Conservation (phyloP, 2,113 vertebrate genomes). For the Delphinapterus leucas region DNA sequence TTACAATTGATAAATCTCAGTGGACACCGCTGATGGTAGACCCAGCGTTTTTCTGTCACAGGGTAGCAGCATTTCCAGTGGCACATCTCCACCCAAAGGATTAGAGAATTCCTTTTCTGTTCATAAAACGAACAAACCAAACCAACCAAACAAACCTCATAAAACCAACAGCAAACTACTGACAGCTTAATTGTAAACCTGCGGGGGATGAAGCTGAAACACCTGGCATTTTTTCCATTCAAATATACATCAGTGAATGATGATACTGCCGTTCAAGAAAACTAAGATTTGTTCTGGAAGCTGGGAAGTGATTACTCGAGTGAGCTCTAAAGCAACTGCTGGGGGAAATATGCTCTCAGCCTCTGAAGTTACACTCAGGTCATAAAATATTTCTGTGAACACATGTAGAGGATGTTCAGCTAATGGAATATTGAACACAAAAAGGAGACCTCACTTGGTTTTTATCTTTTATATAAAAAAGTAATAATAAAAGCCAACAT, state of each 20-base stretch:
- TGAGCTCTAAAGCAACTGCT: conserved; percentile 48
- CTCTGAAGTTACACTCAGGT: conserved; percentile 11
- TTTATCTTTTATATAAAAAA: conserved; percentile 28
- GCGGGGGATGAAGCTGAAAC: background rate
- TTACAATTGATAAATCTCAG: background rate
- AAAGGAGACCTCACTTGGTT: conserved; percentile 5
- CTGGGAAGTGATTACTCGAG: background rate
- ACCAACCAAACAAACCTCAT: background rate
- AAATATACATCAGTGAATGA: conserved; percentile 32
- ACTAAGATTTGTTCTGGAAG: conserved; percentile 38
- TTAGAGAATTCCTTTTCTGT: conserved; percentile 20
- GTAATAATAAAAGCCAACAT: conserved; percentile 13
- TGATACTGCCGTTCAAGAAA: conserved; percentile 19
- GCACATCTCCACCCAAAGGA: background rate
- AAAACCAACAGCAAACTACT: conserved; percentile 12
- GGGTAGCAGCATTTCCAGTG: background rate
- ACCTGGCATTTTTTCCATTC: conserved; percentile 34
- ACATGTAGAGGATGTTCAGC: background rate
- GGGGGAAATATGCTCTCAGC: background rate
- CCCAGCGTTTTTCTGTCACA: background rate
- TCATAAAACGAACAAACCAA: conserved; percentile 6
- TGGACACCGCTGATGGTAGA: background rate
- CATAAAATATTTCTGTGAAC: conserved; percentile 49
- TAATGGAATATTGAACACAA: conserved; percentile 19
- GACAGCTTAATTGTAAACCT: conserved; percentile 31